A percentile compares a stretch with the other conserved stretches of the same genome.
These are phyloP conservation scores for Solenopsis fugax DNA, from an alignment of 1,140 invertebrate species.

Conservation along the genomic window DNA sequence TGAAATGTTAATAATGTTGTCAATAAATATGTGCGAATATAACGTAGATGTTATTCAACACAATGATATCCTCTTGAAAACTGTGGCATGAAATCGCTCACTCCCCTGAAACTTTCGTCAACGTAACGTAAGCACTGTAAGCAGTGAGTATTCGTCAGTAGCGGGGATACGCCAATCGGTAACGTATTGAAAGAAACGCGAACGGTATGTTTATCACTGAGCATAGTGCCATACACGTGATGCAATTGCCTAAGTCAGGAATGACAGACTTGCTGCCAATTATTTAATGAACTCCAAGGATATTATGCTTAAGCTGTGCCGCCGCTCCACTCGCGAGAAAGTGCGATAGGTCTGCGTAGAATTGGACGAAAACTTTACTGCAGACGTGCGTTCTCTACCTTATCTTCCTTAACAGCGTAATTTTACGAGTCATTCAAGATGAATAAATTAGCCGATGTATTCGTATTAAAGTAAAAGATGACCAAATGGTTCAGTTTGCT, in stretches of 20 bases:
- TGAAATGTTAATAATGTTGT: background rate
- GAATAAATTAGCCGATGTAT: background rate
- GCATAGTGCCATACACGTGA: conserved; percentile 18
- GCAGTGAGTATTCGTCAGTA: too few species aligned
- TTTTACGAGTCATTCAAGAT: background rate
- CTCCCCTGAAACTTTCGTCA: background rate
- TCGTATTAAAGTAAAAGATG: background rate
- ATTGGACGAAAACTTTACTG: background rate
- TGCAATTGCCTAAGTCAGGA: conserved; percentile 55
- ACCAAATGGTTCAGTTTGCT: background rate
- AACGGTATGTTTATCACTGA: conserved; percentile 48
- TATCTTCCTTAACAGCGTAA: background rate
- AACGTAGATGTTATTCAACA: background rate
- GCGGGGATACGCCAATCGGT: background rate
- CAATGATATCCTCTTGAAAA: background rate
- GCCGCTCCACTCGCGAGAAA: conserved; percentile 14
- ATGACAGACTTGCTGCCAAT: conserved; percentile 43
- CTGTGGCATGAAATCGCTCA: background rate
- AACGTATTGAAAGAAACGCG: conserved; percentile 13
- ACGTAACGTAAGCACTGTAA: too few species aligned
- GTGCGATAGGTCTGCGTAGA: background rate
- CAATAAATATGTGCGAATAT: background rate
- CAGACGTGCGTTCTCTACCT: too few species aligned
- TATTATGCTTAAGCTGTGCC: conserved; percentile 11
- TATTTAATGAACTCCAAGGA: conserved; percentile 51